Evolutionary conservation across 2,113 vertebrate species (phyloP).

Genomic region (Apteryx owenii): DNA sequence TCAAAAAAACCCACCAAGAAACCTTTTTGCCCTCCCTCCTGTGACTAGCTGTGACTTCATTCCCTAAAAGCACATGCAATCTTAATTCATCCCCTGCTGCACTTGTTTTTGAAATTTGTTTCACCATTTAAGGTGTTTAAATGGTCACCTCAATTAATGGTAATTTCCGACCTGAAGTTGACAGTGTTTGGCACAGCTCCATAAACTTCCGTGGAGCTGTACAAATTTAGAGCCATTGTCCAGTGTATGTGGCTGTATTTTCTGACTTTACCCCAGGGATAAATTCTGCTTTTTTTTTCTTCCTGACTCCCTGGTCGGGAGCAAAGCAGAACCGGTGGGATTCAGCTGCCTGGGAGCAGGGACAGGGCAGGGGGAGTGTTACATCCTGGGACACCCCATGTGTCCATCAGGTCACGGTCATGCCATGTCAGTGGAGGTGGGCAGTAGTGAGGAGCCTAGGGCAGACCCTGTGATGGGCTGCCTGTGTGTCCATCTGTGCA

Average conservation of each 20-base stretch:
- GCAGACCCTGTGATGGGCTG: neutral
- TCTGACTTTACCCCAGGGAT: neutral
- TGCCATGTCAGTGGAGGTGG: neutral
- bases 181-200: neutral
- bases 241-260: neutral
- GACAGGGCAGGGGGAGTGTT: neutral
- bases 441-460: rapidly evolving
- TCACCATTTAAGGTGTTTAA: neutral
- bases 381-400: neutral
- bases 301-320: neutral
- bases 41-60: neutral
- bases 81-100: neutral
- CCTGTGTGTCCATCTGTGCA: neutral
- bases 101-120: neutral
- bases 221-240: neutral
- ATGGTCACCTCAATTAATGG: neutral
- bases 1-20: neutral
- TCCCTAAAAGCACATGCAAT: neutral
- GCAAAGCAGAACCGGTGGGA: neutral
- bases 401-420: rapidly evolving
- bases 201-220: neutral
- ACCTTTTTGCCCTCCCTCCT: neutral
- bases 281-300: neutral
- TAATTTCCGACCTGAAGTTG: neutral
- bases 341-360: neutral